These are phyloP conservation scores for Bradypodion ventrale DNA, from an alignment of 2,797 vertebrate genomes.

Conservation along the genomic window DNA sequence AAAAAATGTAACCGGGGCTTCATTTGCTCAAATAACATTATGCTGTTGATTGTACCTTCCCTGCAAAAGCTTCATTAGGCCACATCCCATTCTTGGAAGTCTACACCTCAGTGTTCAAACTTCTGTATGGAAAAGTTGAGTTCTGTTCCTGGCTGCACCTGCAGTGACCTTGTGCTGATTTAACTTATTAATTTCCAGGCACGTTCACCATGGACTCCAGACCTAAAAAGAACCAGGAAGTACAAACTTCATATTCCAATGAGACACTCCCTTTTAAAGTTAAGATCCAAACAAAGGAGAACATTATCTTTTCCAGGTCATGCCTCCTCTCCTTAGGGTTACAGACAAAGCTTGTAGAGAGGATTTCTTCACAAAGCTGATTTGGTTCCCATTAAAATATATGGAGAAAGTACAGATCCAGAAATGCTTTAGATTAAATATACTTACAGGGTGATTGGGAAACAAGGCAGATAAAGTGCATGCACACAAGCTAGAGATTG, in stretches of 20 bases:
- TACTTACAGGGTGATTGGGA: neutral
- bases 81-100: conserved; percentile 30
- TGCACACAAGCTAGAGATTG: neutral
- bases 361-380: neutral
- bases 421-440: conserved; percentile 10
- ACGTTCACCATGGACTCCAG: conserved; percentile 10
- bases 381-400: neutral
- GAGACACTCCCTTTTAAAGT: conserved; percentile 22
- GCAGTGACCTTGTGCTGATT: conserved; percentile 6
- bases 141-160: conserved; percentile 12
- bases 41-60: conserved; percentile 8
- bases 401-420: conserved; percentile 3
- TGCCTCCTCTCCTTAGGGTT: neutral
- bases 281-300: conserved; percentile 8
- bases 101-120: conserved; percentile 32
- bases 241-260: conserved; percentile 23
- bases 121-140: conserved; percentile 13
- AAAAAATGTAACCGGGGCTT: conserved; percentile 5
- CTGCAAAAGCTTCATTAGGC: conserved; percentile 30
- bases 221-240: conserved; percentile 27
- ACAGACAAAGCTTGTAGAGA: neutral
- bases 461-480: neutral
- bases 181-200: conserved; percentile 31
- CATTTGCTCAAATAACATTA: neutral
- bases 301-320: conserved; percentile 14